Evolutionary conservation across 2,113 vertebrate species (phyloP).

Genomic region (Microcebus griseorufus): DNA sequence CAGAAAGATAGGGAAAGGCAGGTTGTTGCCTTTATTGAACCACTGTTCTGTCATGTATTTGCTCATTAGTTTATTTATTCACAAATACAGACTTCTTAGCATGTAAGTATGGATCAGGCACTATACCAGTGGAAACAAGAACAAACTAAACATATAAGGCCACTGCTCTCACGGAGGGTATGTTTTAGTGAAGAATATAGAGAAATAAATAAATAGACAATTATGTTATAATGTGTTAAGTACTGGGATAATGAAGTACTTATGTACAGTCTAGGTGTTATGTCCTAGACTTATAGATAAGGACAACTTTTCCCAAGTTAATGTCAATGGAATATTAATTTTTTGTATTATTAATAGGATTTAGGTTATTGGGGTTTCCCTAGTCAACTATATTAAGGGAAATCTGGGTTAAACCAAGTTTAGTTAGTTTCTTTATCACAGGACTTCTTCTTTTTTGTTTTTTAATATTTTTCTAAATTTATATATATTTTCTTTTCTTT

Average conservation of each 20-base stretch:
- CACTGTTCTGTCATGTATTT: neutral
- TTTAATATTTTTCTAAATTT: no score
- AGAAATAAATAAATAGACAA: slow-evolving; percentile 15
- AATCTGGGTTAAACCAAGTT: neutral
- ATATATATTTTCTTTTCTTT: no score
- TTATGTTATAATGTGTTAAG: neutral
- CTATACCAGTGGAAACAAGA: neutral
- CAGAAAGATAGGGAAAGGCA: neutral
- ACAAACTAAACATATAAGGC: neutral
- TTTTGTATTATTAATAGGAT: neutral
- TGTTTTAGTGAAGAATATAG: neutral
- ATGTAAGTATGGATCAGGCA: neutral
- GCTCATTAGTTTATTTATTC: neutral
- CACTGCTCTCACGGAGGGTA: neutral
- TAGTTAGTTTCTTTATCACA: neutral
- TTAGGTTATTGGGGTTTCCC: neutral
- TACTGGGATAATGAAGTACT: neutral
- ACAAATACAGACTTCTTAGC: neutral
- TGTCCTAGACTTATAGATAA: neutral
- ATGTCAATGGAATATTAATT: neutral
- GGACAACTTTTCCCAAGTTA: neutral
- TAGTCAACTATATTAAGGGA: neutral
- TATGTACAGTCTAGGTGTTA: no score
- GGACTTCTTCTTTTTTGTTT: neutral
- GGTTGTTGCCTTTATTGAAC: neutral